Evolutionary conservation across 2,888 invertebrate genomes (phyloP).

Genomic region (Abrostola tripartita): DNA sequence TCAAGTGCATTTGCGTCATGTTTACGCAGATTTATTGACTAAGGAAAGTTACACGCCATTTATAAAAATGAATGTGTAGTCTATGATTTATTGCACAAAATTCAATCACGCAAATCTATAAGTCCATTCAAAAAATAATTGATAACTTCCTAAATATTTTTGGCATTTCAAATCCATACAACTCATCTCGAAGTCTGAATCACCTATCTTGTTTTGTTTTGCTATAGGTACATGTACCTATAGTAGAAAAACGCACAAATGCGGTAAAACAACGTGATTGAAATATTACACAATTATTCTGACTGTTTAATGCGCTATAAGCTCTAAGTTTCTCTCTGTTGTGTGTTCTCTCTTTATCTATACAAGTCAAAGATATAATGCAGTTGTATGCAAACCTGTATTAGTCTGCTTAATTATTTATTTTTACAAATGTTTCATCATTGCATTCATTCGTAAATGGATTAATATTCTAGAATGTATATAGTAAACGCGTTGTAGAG

Average conservation of each 20-base stretch:
- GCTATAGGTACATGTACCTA: too few species aligned
- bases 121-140: too few species aligned
- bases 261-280: slow-evolving; percentile 9
- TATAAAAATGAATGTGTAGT: slow-evolving; percentile 2
- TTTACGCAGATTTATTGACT: slow-evolving; percentile 39
- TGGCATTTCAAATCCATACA: too few species aligned
- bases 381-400: background rate
- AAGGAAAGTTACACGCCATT: slow-evolving; percentile 21
- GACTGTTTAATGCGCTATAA: slow-evolving; percentile 5
- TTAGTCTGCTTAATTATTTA: background rate
- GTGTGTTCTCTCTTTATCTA: slow-evolving; percentile 37
- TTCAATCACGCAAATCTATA: slow-evolving; percentile 19
- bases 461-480: slow-evolving; percentile 31
- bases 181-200: background rate
- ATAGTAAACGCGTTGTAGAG: slow-evolving; percentile 19
- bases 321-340: slow-evolving; percentile 23
- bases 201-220: slow-evolving; percentile 5
- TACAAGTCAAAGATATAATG: too few species aligned
- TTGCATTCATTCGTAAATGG: slow-evolving; percentile 5
- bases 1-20: slow-evolving; percentile 26
- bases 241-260: background rate
- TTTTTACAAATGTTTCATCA: background rate
- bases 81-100: background rate
- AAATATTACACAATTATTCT: slow-evolving; percentile 21
- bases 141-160: too few species aligned